Conservation (phyloP, 2,888 invertebrate species). For the Pelosia muscerda region DNA sequence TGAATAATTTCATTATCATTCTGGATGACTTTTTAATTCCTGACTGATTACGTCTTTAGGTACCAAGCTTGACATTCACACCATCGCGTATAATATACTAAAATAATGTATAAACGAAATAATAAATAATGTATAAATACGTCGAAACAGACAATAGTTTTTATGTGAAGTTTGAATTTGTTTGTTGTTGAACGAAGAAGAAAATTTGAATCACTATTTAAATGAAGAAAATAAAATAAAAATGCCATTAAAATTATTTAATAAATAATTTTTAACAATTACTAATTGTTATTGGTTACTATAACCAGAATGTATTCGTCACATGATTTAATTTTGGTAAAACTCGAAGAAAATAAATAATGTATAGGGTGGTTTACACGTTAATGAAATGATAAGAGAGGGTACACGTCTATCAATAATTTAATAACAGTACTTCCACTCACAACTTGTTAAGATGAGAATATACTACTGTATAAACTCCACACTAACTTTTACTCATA, state of each 20-base stretch:
- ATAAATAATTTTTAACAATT: constrained; percentile 49
- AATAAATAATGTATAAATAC: too few relatives aligned
- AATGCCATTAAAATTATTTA: constrained; percentile 47
- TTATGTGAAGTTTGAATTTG: too few relatives aligned
- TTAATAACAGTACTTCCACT: constrained; percentile 78
- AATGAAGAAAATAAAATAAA: constrained; percentile 3
- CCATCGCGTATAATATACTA: too few relatives aligned
- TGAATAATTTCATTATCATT: too few relatives aligned
- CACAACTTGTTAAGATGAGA: constrained; percentile 70
- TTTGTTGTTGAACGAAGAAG: too few relatives aligned
- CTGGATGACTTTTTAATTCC: too few relatives aligned
- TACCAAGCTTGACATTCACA: too few relatives aligned
- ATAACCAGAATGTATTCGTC: constrained; percentile 40
- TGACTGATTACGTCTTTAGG: too few relatives aligned
- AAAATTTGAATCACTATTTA: background rate
- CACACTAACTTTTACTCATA: constrained; percentile 65
- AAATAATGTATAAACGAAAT: too few relatives aligned
- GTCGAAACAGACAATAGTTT: too few relatives aligned
- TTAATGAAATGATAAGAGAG: constrained; percentile 63
- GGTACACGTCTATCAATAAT: constrained; percentile 74
- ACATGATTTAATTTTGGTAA: constrained; percentile 36
- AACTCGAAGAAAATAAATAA: constrained; percentile 53
- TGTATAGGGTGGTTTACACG: constrained; percentile 56
- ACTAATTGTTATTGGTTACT: constrained; percentile 66
- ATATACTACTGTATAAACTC: constrained; percentile 50